Conservation (phyloP, 2,888 invertebrate genomes). For the Sericinus montela region DNA sequence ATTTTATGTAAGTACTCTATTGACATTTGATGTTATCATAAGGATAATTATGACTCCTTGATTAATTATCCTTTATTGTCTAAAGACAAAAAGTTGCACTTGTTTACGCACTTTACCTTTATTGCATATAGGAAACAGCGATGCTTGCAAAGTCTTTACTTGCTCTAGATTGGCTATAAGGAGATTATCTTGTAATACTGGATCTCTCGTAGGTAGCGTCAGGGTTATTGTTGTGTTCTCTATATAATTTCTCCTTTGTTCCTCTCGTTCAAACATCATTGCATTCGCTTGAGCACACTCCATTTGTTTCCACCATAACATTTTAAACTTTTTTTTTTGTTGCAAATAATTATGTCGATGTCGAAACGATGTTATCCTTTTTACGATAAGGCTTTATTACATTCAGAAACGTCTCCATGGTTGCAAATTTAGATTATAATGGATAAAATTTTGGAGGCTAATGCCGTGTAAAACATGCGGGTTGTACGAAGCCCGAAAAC, state of each 20-base stretch:
- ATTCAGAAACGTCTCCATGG: slow-evolving; percentile 52
- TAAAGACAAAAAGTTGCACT: too few relatives aligned
- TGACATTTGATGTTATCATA: too few relatives aligned
- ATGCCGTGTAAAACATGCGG: slow-evolving; percentile 42
- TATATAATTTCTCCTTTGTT: slow-evolving; percentile 52
- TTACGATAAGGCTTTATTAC: slow-evolving; percentile 32
- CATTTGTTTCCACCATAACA: slow-evolving; percentile 77
- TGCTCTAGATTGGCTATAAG: slow-evolving; percentile 68
- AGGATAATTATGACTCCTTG: too few relatives aligned
- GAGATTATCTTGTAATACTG: slow-evolving; percentile 60
- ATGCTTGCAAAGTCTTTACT: slow-evolving; percentile 83
- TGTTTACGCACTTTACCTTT: slow-evolving; percentile 53
- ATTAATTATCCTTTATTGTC: background rate
- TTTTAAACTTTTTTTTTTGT: slow-evolving; percentile 34
- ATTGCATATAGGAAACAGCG: slow-evolving; percentile 81
- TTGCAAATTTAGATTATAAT: slow-evolving; percentile 34
- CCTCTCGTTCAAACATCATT: slow-evolving; percentile 66
- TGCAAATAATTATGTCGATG: slow-evolving; percentile 6
- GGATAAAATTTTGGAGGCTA: slow-evolving; percentile 30
- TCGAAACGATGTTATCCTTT: slow-evolving; percentile 5
- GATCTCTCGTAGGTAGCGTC: slow-evolving; percentile 55
- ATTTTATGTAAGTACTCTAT: too few relatives aligned
- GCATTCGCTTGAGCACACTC: slow-evolving; percentile 55
- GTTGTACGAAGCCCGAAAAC: slow-evolving; percentile 54
- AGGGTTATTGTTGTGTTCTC: slow-evolving; percentile 60